Conservation (phyloP, 2,113 vertebrate genomes). For the Otis tarda region DNA sequence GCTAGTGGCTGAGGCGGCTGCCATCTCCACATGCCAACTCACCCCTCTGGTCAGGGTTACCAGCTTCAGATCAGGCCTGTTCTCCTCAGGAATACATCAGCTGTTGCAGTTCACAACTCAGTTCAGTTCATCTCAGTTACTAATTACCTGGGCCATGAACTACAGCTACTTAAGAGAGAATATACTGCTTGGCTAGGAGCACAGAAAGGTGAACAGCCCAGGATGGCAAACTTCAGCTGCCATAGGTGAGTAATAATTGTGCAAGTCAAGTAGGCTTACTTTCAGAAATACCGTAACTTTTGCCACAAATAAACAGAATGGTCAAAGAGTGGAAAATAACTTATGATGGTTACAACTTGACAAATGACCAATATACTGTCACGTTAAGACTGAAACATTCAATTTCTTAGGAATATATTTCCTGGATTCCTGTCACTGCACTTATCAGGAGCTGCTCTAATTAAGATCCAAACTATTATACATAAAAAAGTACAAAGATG, state of each 20-base stretch:
- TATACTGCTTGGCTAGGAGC: neutral
- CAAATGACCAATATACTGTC: neutral
- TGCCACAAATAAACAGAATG: neutral
- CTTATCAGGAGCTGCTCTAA: neutral
- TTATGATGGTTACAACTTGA: neutral
- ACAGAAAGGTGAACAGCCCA: neutral
- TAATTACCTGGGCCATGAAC: neutral
- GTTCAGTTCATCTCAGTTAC: neutral
- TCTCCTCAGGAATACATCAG: neutral
- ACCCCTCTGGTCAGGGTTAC: neutral
- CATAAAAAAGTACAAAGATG: neutral
- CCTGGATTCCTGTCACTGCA: neutral
- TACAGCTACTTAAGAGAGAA: neutral
- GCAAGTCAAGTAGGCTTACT: neutral
- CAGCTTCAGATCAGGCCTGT: neutral
- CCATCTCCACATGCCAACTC: neutral
- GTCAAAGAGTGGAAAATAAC: neutral
- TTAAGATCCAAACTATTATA: neutral
- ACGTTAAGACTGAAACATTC: neutral
- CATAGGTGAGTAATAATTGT: neutral
- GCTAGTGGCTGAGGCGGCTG: neutral
- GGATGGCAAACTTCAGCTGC: neutral
- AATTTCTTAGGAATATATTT: neutral
- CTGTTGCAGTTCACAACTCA: neutral
- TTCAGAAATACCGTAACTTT: neutral